Evolutionary conservation across 1,140 invertebrate genomes (phyloP).

Genomic region (Cherax destructor): DNA sequence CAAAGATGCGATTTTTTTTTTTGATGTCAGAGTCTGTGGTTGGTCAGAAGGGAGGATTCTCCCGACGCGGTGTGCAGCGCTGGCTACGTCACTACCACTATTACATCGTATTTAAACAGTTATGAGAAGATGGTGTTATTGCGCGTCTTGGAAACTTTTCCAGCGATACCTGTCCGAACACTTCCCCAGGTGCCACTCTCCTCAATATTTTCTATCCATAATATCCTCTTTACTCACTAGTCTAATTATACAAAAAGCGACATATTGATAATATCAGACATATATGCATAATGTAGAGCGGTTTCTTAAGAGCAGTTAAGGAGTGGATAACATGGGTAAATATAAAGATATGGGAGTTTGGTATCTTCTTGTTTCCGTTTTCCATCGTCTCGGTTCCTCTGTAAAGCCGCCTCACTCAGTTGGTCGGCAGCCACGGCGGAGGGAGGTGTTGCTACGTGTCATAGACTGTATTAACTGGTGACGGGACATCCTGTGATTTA

Average conservation of each 20-base stretch:
- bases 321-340: no score
- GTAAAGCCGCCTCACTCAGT: neutral
- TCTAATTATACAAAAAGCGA: no score
- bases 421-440: neutral
- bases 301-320: no score
- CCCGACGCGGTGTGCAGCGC: no score
- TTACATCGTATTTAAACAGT: neutral
- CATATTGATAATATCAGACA: no score
- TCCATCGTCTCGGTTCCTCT: neutral
- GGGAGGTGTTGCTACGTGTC: neutral
- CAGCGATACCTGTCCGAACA: neutral
- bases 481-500: neutral
- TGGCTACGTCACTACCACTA: no score
- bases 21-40: no score
- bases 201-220: neutral
- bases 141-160: neutral
- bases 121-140: neutral
- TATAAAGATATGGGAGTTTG: neutral
- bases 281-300: no score
- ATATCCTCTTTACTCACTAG: neutral
- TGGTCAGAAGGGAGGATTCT: no score
- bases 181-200: neutral
- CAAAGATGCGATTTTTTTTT: no score
- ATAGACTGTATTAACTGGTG: neutral
- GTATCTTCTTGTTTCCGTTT: conserved; percentile 27